Evolutionary conservation across 2,888 invertebrate species (phyloP).

Genomic region (Archips xylosteana): DNA sequence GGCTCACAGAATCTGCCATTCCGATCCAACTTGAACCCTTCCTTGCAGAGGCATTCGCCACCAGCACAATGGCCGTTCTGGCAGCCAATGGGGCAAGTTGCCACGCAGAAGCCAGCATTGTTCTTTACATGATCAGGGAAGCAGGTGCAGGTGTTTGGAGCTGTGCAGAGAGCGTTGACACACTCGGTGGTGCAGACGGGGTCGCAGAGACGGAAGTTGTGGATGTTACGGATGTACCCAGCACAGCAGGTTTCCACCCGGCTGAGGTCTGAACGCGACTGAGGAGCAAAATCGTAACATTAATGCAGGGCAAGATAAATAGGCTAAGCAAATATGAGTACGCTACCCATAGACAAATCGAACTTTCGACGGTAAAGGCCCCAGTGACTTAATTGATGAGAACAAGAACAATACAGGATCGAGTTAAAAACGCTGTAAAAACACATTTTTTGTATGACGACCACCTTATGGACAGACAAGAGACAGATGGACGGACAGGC

Average conservation of each 20-base stretch:
- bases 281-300: conserved; percentile 45
- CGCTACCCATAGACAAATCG: too few relatives aligned
- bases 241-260: conserved; percentile 89
- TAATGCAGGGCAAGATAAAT: neutral
- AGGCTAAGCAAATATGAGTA: too few relatives aligned
- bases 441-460: too few relatives aligned
- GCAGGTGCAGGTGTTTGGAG: conserved; percentile 88
- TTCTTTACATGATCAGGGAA: conserved; percentile 86
- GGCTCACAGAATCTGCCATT: conserved; percentile 87
- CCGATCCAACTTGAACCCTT: conserved; percentile 83
- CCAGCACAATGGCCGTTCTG: conserved; percentile 87
- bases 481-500: too few relatives aligned
- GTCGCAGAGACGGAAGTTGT: conserved; percentile 84
- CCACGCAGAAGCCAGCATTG: conserved; percentile 82
- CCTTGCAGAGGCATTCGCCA: conserved; percentile 87
- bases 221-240: conserved; percentile 88
- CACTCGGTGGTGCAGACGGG: conserved; percentile 87
- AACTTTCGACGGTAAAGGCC: too few relatives aligned
- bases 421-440: too few relatives aligned
- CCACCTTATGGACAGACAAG: too few relatives aligned
- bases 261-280: conserved; percentile 87
- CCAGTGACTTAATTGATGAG: too few relatives aligned
- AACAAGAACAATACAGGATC: too few relatives aligned
- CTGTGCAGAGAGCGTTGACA: conserved; percentile 87
- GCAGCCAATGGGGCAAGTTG: conserved; percentile 89